These are phyloP conservation scores for Lathamus discolor DNA, from an alignment of 2,113 vertebrate genomes.

Conservation along the genomic window DNA sequence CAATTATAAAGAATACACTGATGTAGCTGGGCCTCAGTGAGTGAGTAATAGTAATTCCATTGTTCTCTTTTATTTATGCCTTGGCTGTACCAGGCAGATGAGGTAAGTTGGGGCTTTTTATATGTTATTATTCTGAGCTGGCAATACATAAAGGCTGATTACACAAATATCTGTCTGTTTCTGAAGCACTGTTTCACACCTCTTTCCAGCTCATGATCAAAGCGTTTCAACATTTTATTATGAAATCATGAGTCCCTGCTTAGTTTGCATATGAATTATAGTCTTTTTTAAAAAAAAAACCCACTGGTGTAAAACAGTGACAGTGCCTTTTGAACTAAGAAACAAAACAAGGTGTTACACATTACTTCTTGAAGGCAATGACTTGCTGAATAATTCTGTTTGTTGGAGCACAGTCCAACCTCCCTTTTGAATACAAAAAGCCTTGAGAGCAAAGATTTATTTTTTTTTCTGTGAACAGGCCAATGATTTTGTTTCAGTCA, in stretches of 20 bases:
- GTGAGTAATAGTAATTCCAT: slow-evolving; percentile 96
- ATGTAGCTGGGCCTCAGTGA: slow-evolving; percentile 85
- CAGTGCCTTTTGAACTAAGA: slow-evolving; percentile 76
- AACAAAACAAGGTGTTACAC: slow-evolving; percentile 76
- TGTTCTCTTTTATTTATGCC: slow-evolving; percentile 98
- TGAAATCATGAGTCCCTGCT: slow-evolving; percentile 77
- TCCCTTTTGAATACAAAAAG: slow-evolving; percentile 50
- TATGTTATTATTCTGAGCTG: slow-evolving; percentile 98
- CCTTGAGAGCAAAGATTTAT: neutral
- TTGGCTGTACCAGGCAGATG: slow-evolving; percentile 98
- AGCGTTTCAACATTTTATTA: slow-evolving; percentile 80
- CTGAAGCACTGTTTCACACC: slow-evolving; percentile 84
- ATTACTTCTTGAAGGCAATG: slow-evolving; percentile 65
- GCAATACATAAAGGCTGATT: slow-evolving; percentile 97
- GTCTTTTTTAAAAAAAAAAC: neutral
- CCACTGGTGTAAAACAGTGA: slow-evolving; percentile 63
- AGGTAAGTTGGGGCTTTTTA: slow-evolving; percentile 93
- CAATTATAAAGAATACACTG: slow-evolving; percentile 96
- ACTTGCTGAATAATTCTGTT: slow-evolving; percentile 55
- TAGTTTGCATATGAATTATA: slow-evolving; percentile 83
- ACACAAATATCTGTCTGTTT: slow-evolving; percentile 98
- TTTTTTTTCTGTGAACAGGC: neutral
- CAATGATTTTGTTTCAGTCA: neutral
- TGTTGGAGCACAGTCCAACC: slow-evolving; percentile 17
- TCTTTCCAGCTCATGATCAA: slow-evolving; percentile 82